Evolutionary conservation across 1,140 invertebrate species (phyloP).

Genomic region (Eulimnadia texana): DNA sequence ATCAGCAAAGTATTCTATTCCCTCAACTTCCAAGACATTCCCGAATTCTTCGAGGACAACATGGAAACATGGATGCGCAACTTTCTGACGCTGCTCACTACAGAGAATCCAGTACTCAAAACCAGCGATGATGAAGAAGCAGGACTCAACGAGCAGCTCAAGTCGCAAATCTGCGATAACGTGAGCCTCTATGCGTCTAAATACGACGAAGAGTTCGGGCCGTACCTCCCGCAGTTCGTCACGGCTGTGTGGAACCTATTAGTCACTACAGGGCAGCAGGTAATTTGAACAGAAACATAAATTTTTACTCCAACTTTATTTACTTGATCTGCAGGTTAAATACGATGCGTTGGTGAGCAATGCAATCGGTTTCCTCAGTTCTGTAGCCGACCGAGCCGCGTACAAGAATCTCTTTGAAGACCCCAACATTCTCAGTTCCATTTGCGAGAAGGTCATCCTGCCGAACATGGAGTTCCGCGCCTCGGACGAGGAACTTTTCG

Average conservation of each 20-base stretch:
- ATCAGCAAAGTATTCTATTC: slow-evolving; percentile 96
- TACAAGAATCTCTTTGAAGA: slow-evolving; percentile 84
- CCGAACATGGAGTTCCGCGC: slow-evolving; percentile 86
- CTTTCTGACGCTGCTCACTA: slow-evolving; percentile 63
- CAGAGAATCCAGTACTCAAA: slow-evolving; percentile 44
- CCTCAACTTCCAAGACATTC: slow-evolving; percentile 84
- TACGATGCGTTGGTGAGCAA: slow-evolving; percentile 66
- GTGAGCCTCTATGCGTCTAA: slow-evolving; percentile 88
- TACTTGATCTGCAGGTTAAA: slow-evolving; percentile 20
- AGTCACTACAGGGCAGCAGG: slow-evolving; percentile 47
- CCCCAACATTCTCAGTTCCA: slow-evolving; percentile 64
- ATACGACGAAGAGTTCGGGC: slow-evolving; percentile 91
- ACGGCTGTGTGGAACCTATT: slow-evolving; percentile 83
- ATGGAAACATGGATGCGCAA: slow-evolving; percentile 87
- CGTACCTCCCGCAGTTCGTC: slow-evolving; percentile 77
- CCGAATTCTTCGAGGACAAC: slow-evolving; percentile 97
- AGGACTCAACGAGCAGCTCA: slow-evolving; percentile 76
- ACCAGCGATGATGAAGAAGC: slow-evolving; percentile 73
- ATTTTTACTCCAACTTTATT: neutral
- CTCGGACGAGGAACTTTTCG: slow-evolving; percentile 74
- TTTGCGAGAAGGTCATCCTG: slow-evolving; percentile 95
- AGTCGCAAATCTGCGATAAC: slow-evolving; percentile 92
- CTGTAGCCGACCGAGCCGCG: slow-evolving; percentile 75
- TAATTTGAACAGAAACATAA: slow-evolving; percentile 8
- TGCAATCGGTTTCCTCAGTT: slow-evolving; percentile 84